Evolutionary conservation across 2,113 vertebrate genomes (phyloP).

Genomic region (Ibidorhyncha struthersii): DNA sequence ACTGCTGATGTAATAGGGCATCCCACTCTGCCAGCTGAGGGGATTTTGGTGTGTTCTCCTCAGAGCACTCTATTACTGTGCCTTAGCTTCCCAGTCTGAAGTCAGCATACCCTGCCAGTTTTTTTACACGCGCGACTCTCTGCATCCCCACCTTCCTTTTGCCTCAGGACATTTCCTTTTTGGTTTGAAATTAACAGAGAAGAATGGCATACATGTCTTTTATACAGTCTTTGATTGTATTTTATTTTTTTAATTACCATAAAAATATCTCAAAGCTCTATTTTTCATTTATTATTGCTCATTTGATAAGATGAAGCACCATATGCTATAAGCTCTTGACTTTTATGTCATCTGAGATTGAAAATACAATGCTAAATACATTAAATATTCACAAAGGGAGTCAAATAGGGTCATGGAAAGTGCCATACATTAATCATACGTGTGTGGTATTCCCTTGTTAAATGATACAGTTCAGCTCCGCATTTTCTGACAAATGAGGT

Average conservation of each 20-base stretch:
- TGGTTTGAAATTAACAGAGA: conserved; percentile 5
- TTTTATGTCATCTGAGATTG: conserved; percentile 19
- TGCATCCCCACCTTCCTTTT: not conserved
- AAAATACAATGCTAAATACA: conserved; percentile 24
- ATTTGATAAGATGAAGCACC: not conserved
- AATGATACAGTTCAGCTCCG: conserved; percentile 14
- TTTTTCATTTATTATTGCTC: conserved; percentile 4
- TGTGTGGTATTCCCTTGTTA: conserved; percentile 55
- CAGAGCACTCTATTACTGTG: not conserved
- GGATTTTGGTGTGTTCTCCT: not conserved
- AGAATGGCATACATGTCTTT: not conserved
- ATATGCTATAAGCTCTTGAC: not conserved
- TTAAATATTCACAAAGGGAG: conserved; percentile 62
- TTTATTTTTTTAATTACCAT: conserved; percentile 28
- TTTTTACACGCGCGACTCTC: not conserved
- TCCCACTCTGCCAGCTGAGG: not conserved
- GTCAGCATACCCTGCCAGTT: not conserved
- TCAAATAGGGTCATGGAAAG: conserved; percentile 48
- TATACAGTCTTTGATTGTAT: not conserved
- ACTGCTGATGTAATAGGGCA: not conserved
- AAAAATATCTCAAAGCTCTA: conserved; percentile 14
- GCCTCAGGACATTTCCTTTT: not conserved
- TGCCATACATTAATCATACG: conserved; percentile 63
- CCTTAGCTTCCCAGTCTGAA: not conserved
- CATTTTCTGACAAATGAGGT: conserved; percentile 60